These are phyloP conservation scores for Scaptomyza parva DNA, from an alignment of 2,888 invertebrate genomes.

Conservation along the genomic window DNA sequence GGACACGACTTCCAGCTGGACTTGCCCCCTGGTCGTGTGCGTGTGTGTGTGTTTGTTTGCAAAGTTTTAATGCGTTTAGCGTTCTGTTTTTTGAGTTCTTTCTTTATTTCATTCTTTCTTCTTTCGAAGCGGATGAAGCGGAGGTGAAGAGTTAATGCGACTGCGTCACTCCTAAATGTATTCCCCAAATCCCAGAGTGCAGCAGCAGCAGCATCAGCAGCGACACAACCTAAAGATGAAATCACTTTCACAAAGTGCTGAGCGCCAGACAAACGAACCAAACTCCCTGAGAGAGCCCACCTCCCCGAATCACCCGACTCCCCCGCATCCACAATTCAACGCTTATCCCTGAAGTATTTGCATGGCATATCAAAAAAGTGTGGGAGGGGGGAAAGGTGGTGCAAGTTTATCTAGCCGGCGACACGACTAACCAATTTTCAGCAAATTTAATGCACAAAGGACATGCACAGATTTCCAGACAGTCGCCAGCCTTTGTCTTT, in stretches of 20 bases:
- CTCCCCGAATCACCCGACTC: background rate
- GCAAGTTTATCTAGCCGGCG: conserved; percentile 72
- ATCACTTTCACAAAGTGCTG: conserved; percentile 76
- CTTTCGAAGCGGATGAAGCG: too few relatives aligned
- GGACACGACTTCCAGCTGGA: conserved; percentile 40
- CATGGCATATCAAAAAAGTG: conserved; percentile 27
- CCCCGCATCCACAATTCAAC: conserved; percentile 38
- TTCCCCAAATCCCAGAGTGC: conserved; percentile 66
- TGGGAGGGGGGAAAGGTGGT: background rate
- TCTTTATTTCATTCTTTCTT: too few relatives aligned
- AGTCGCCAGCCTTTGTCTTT: conserved; percentile 52
- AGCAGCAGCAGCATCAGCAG: background rate
- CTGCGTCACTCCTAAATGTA: conserved; percentile 41
- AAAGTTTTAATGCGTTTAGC: conserved; percentile 66
- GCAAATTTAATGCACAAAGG: conserved; percentile 78
- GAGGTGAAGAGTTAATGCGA: conserved; percentile 69
- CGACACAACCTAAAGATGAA: conserved; percentile 43
- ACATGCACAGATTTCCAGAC: conserved; percentile 63
- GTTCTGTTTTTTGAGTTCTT: conserved; percentile 18
- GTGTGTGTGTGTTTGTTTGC: conserved; percentile 3
- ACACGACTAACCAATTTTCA: conserved; percentile 81
- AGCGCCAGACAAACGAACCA: conserved; percentile 35
- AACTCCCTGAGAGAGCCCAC: background rate
- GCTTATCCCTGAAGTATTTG: conserved; percentile 57
- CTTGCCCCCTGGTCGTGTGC: conserved; percentile 7